These are phyloP conservation scores for Pemphigus obesinymphae DNA, from an alignment of 1,140 invertebrate species.

Conservation along the genomic window DNA sequence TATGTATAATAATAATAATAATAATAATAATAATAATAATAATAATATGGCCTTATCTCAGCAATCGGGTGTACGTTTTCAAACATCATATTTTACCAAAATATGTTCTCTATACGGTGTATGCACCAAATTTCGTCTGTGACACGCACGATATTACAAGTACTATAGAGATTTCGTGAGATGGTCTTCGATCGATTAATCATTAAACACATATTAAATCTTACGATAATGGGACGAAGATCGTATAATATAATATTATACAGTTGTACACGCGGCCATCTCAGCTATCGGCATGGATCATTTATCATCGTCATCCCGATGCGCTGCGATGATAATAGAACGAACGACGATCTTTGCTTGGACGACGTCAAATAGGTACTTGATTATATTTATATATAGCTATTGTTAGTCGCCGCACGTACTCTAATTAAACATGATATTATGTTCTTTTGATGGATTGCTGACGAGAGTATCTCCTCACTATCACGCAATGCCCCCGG, in stretches of 20 bases:
- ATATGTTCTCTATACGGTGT: neutral
- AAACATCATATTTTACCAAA: neutral
- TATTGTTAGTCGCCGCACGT: neutral
- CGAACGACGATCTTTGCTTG: constrained; percentile 13
- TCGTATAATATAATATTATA: neutral
- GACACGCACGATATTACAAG: neutral
- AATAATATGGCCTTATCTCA: neutral
- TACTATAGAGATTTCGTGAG: neutral
- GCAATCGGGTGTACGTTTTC: neutral
- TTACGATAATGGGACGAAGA: neutral
- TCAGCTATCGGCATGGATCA: neutral
- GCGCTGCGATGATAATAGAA: constrained; percentile 3
- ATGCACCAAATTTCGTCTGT: neutral
- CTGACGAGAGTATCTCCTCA: neutral
- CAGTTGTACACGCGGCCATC: neutral
- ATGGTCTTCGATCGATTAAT: neutral
- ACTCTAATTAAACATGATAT: constrained; percentile 27
- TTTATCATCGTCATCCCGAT: constrained; percentile 22
- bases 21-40: no score
- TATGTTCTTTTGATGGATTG: neutral
- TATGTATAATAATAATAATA: neutral
- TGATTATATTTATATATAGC: neutral
- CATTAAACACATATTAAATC: neutral
- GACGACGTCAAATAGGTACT: neutral
- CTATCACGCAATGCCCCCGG: no score